Evolutionary conservation across 2,113 vertebrate genomes (phyloP).

Genomic region (Marcusenius ussheri): DNA sequence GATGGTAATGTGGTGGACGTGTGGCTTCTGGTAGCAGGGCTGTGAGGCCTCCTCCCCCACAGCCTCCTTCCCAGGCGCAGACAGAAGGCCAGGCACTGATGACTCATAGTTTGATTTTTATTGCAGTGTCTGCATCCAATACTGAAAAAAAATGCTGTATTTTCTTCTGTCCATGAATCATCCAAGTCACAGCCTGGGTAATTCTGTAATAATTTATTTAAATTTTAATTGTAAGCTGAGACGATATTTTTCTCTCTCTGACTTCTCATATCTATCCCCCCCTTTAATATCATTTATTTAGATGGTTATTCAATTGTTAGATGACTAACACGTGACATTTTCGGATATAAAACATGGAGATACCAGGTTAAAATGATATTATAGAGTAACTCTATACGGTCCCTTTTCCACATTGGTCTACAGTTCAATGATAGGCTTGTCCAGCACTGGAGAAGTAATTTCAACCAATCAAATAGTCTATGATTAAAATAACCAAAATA

Average conservation of each 20-base stretch:
- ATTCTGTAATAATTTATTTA: background rate
- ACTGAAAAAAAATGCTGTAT: slow-evolving; percentile 35
- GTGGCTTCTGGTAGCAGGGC: background rate
- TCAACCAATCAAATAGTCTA: background rate
- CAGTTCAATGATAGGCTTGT: background rate
- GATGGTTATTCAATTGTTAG: background rate
- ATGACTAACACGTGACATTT: background rate
- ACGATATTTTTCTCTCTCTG: no score
- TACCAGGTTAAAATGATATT: background rate
- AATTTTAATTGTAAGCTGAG: background rate
- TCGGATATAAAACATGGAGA: background rate
- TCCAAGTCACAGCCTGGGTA: background rate
- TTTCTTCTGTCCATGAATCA: slow-evolving; percentile 45
- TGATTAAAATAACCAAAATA: background rate
- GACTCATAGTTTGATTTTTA: slow-evolving; percentile 53
- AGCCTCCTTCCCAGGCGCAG: background rate
- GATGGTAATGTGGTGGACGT: background rate
- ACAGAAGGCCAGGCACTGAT: slow-evolving; percentile 43
- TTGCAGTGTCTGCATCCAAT: slow-evolving; percentile 51
- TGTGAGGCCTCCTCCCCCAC: background rate
- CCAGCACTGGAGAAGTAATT: background rate
- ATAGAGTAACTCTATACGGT: background rate
- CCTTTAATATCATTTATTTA: background rate
- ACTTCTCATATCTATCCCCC: background rate
- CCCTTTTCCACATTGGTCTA: background rate